Evolutionary conservation across 2,113 vertebrate species (phyloP).

Genomic region (Setophaga coronata): DNA sequence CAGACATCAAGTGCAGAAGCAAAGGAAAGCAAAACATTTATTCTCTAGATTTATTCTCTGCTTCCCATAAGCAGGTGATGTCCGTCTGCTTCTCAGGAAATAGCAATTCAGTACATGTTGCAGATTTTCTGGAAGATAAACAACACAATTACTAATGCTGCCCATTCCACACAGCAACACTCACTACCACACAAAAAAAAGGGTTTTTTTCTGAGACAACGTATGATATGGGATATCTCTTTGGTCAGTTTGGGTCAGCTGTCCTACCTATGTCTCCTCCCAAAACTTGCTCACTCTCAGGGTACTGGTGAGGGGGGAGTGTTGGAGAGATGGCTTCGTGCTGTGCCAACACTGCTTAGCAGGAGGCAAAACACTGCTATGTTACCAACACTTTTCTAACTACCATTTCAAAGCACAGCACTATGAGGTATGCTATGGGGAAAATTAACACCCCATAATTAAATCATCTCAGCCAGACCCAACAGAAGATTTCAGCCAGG

Average conservation of each 20-base stretch:
- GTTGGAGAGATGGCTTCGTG: background rate
- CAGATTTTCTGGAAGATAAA: background rate
- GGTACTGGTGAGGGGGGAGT: background rate
- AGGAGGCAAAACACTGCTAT: background rate
- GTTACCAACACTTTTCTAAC: background rate
- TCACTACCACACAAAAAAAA: background rate
- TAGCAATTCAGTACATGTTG: fast-evolving
- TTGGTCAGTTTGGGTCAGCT: background rate
- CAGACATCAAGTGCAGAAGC: background rate
- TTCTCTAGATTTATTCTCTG: background rate
- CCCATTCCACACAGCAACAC: background rate
- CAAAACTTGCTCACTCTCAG: background rate
- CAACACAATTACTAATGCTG: background rate
- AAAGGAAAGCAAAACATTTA: background rate
- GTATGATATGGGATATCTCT: background rate
- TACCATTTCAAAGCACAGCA: fast-evolving
- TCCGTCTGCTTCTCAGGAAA: background rate
- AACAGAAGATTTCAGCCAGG: background rate
- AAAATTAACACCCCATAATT: background rate
- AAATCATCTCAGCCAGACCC: background rate
- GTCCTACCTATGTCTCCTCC: background rate
- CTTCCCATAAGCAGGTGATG: background rate
- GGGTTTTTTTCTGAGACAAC: background rate
- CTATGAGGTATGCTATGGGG: background rate
- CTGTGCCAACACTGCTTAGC: background rate